These are phyloP conservation scores for Melanostoma scalare DNA, from an alignment of 2,888 invertebrate species.

Conservation along the genomic window DNA sequence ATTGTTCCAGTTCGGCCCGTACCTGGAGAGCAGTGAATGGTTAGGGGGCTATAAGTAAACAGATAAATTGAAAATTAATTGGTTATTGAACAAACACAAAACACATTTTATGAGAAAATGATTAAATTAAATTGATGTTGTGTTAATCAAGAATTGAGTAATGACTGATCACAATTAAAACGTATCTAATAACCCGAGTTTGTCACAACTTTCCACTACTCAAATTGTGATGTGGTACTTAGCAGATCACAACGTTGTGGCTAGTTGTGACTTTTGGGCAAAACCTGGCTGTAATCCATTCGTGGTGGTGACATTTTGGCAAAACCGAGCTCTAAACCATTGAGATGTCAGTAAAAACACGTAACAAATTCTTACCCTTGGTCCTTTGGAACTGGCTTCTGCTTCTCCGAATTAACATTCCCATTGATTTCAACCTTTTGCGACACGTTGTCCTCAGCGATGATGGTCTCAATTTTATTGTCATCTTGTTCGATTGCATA, in stretches of 20 bases:
- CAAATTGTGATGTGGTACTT: no score
- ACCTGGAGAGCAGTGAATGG: constrained; percentile 94
- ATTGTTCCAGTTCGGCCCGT: constrained; percentile 95
- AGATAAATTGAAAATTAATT: constrained; percentile 64
- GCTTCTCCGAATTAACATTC: constrained; percentile 76
- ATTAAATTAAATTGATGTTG: constrained; percentile 24
- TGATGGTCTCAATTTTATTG: constrained; percentile 71
- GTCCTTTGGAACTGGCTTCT: constrained; percentile 76
- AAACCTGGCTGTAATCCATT: no score
- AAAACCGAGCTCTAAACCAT: no score
- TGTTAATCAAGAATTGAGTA: background rate
- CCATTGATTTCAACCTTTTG: constrained; percentile 77
- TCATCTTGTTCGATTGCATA: constrained; percentile 80
- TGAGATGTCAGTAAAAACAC: no score
- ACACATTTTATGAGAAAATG: no score
- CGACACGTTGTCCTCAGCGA: constrained; percentile 60
- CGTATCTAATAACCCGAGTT: no score
- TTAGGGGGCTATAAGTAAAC: constrained; percentile 85
- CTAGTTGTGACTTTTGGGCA: no score
- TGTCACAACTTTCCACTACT: no score
- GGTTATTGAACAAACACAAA: constrained; percentile 76
- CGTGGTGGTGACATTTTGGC: no score
- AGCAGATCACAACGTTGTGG: no score
- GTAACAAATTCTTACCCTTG: constrained; percentile 80
- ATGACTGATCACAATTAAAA: no score